phyloP scores from a whole-genome alignment of 2,888 invertebrate genomes.

The Synergus gifuensis region DNA sequence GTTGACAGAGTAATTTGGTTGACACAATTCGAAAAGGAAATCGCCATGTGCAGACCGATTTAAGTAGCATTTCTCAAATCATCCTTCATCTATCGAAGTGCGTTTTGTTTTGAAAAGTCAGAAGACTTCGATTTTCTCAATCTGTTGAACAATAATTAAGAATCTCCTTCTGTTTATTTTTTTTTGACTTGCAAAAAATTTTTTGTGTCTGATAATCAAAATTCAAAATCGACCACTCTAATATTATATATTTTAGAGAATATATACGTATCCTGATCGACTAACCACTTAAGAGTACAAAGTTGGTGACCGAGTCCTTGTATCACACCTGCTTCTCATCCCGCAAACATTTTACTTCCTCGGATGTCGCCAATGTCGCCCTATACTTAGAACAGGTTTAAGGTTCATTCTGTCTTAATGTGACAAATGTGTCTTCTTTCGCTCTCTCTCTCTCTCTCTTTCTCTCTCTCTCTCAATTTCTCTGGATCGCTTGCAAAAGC shows the following conservation, averaged over 20 bases:
- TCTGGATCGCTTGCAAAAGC: slow-evolving; percentile 33
- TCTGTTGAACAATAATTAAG: no score
- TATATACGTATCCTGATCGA: background rate
- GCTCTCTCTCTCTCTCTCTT: background rate
- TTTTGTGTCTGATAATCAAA: background rate
- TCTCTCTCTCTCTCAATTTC: slow-evolving; percentile 15
- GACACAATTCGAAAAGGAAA: background rate
- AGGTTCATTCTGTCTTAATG: slow-evolving; percentile 31
- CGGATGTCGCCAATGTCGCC: slow-evolving; percentile 1
- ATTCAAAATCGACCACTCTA: background rate
- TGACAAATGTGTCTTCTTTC: slow-evolving; percentile 32
- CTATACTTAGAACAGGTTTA: slow-evolving; percentile 38
- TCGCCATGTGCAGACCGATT: slow-evolving; percentile 10
- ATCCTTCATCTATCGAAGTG: background rate
- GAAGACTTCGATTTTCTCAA: background rate
- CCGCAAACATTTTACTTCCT: slow-evolving; percentile 26
- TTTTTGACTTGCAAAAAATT: background rate
- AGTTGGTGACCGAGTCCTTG: slow-evolving; percentile 32
- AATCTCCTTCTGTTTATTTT: no score
- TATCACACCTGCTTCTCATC: slow-evolving; percentile 39
- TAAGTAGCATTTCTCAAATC: background rate
- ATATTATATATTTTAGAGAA: background rate
- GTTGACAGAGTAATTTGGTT: slow-evolving; percentile 32
- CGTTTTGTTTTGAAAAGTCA: no score
- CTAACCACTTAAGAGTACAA: background rate